Conservation (phyloP, 1,140 invertebrate species). For the Drosophila pandora region DNA sequence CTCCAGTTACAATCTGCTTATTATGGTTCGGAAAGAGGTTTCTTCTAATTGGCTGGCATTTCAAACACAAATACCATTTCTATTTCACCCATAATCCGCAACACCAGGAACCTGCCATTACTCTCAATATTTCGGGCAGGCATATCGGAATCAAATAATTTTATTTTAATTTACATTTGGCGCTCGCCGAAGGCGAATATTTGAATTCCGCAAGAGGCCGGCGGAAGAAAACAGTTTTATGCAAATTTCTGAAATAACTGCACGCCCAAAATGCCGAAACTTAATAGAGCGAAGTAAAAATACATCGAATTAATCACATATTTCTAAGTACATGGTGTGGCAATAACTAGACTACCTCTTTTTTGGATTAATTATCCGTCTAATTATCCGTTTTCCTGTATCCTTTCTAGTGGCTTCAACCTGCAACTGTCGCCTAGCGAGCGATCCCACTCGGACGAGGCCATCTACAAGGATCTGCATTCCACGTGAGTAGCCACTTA, state of each 20-base stretch:
- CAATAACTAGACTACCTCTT: too few species aligned
- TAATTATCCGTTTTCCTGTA: neutral
- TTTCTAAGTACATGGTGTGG: too few species aligned
- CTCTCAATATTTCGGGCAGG: too few species aligned
- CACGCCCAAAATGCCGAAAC: conserved; percentile 7
- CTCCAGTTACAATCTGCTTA: neutral
- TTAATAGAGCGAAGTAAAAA: neutral
- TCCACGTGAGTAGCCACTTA: conserved; percentile 86
- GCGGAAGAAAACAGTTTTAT: neutral
- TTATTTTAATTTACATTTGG: neutral
- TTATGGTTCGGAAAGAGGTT: too few species aligned
- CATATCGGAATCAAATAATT: neutral
- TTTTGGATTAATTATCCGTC: too few species aligned
- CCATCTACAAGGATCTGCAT: conserved; percentile 93
- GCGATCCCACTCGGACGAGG: conserved; percentile 90
- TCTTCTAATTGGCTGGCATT: too few species aligned
- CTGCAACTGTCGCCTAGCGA: conserved; percentile 85
- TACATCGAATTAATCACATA: conserved; percentile 3
- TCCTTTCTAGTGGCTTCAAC: conserved; percentile 89
- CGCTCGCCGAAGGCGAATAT: neutral
- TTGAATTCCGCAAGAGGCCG: neutral
- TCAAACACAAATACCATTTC: too few species aligned
- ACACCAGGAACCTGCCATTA: too few species aligned
- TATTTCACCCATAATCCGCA: too few species aligned
- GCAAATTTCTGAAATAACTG: conserved; percentile 2